Conservation (phyloP, 2,797 vertebrate genomes). For the Takifugu ocellatus region DNA sequence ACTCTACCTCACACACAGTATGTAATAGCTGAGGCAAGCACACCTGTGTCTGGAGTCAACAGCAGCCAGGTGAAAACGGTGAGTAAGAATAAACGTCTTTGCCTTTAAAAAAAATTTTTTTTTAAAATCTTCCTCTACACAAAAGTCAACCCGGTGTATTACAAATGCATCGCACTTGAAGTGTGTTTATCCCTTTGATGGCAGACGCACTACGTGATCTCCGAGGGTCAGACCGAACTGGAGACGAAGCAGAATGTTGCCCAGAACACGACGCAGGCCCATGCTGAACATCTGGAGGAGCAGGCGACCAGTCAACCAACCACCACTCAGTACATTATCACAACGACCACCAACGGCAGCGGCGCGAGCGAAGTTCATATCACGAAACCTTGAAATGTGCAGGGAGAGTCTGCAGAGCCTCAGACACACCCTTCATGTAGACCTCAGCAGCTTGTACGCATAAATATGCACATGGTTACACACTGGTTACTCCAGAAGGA, state of each 20-base stretch:
- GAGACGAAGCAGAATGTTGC: slow-evolving; percentile 81
- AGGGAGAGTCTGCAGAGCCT: background rate
- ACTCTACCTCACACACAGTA: slow-evolving; percentile 93
- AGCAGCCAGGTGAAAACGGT: slow-evolving; percentile 92
- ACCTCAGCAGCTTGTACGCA: slow-evolving; percentile 33
- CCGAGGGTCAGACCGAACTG: slow-evolving; percentile 89
- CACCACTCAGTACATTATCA: slow-evolving; percentile 94
- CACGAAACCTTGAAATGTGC: slow-evolving; percentile 80
- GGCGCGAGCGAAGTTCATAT: slow-evolving; percentile 87
- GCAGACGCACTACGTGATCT: slow-evolving; percentile 95
- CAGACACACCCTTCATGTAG: slow-evolving; percentile 30
- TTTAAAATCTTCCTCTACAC: background rate
- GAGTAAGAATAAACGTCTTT: slow-evolving; percentile 31
- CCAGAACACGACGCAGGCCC: slow-evolving; percentile 68
- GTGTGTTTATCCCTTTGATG: background rate
- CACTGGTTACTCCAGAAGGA: background rate
- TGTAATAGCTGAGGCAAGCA: slow-evolving; percentile 88
- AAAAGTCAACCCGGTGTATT: background rate
- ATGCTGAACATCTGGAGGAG: slow-evolving; percentile 81
- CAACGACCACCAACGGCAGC: slow-evolving; percentile 85
- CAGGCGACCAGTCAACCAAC: slow-evolving; percentile 76
- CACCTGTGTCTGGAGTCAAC: slow-evolving; percentile 83
- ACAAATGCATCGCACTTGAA: background rate
- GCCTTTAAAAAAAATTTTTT: too few relatives aligned
- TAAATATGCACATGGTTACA: slow-evolving; percentile 14